Base-by-base conservation (phyloP, 2,797 vertebrate genomes). In the Coregonus sp. region DNA sequence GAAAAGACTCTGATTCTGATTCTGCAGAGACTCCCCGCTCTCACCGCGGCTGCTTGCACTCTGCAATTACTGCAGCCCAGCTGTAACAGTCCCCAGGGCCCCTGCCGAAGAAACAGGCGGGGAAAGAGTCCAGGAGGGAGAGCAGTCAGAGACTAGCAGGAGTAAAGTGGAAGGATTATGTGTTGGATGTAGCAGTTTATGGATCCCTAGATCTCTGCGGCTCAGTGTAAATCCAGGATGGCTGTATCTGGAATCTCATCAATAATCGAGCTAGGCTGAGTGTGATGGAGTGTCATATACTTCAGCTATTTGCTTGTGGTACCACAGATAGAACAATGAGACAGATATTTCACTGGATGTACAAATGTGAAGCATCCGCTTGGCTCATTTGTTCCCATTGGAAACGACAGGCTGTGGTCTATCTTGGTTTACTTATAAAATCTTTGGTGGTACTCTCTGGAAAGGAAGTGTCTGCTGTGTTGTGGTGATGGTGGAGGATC, bases 41-140 rank as follows among this genome's bases (percentile, higher is more conserved):
- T 86, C 82, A 87, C 81, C 86, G 83, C 71, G 84, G 81, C 83
- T 75, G 37, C 81, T 84, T 87, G 81, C 90, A 87, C 79, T 70
- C 70, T 73, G 88, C 90, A 91, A 93, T 94, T 92, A 91, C 81
- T 76, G 74, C 78, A 80, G 83, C 54, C 85, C 92, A 93, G 92
- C 93, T 94, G 93, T 90, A 85, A 83, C 59, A 85, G 86, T 88
- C 89, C 89, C 90, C 72, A 1, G 87, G 81, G 87, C 79, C 84
- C 87, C 88, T 88, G 88, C 85, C 80, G 59, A 20, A 25, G n/a
- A 61, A 61, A 61, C n/a, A 20, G 7, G 9, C 40, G 85, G 79
- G 84, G 78, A 40, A 78, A 65, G 77, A n/a, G 2, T 66, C 70
- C 85, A 81, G 47, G 4, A 12, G 81, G 79, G 65, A 75, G 11